Conservation (phyloP, 2,888 invertebrate species). For the Campoplex capitator region DNA sequence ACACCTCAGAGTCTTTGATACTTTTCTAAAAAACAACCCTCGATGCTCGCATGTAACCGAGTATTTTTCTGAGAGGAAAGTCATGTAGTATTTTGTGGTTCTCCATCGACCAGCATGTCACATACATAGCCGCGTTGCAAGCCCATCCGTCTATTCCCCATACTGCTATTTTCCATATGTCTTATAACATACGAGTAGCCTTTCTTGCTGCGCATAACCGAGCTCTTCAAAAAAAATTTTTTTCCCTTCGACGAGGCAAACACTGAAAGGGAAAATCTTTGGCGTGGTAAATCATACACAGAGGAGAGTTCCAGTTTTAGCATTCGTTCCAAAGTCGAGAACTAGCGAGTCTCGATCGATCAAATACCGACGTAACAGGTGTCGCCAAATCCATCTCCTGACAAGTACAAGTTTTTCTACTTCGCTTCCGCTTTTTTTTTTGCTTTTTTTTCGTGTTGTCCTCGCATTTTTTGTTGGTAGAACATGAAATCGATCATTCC, state of each 20-base stretch:
- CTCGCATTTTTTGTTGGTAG: constrained; percentile 34
- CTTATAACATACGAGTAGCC: constrained; percentile 35
- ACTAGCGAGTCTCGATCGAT: constrained; percentile 77
- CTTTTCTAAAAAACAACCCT: constrained; percentile 39
- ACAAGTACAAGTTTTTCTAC: constrained; percentile 83
- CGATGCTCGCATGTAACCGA: constrained; percentile 24
- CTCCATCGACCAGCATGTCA: constrained; percentile 74
- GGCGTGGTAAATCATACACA: constrained; percentile 56
- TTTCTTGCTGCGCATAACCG: constrained; percentile 65
- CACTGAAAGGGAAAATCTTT: constrained; percentile 41
- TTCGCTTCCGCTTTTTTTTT: constrained; percentile 71
- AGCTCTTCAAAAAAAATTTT: constrained; percentile 72
- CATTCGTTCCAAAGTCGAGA: constrained; percentile 46
- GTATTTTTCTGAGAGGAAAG: constrained; percentile 81
- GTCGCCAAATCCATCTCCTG: constrained; percentile 75
- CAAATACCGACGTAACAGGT: constrained; percentile 81
- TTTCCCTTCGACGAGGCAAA: constrained; percentile 70
- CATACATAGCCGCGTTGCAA: constrained; percentile 50
- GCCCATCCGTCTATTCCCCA: constrained; percentile 69
- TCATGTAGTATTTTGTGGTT: constrained; percentile 79
- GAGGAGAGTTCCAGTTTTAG: constrained; percentile 15
- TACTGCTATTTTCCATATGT: constrained; percentile 59
- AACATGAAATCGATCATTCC: constrained; percentile 61
- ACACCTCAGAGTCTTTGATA: constrained; percentile 24
- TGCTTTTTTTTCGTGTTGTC: constrained; percentile 21